These are phyloP conservation scores for Scaptomyza cyrtandrae DNA, from an alignment of 2,888 invertebrate genomes.

Conservation along the genomic window DNA sequence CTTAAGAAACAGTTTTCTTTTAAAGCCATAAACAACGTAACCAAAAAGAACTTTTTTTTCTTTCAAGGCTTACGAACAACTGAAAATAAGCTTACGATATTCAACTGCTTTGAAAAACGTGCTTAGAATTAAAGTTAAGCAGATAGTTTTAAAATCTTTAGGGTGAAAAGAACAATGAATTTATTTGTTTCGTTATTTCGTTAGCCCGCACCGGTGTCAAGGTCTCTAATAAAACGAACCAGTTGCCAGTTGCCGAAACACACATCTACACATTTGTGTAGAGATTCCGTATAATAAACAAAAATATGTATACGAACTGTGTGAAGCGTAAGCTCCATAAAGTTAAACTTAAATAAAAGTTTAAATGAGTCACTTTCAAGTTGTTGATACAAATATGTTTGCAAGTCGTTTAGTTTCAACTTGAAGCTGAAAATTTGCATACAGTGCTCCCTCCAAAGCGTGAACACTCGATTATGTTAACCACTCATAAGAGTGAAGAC, in stretches of 20 bases:
- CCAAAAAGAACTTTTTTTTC: neutral
- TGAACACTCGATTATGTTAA: too few relatives aligned
- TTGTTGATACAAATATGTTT: neutral
- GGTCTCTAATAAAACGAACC: constrained; percentile 42
- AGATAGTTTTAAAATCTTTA: constrained; percentile 19
- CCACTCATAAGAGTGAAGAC: too few relatives aligned
- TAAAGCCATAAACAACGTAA: neutral
- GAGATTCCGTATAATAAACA: constrained; percentile 19
- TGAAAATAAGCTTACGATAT: neutral
- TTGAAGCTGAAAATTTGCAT: neutral
- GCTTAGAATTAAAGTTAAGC: constrained; percentile 19
- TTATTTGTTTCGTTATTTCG: constrained; percentile 8
- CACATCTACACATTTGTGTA: constrained; percentile 2
- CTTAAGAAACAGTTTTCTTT: too few relatives aligned
- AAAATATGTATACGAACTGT: constrained; percentile 5
- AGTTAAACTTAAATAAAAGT: too few relatives aligned
- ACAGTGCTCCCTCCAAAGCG: too few relatives aligned
- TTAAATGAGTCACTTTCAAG: constrained; percentile 3
- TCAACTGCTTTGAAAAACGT: constrained; percentile 19
- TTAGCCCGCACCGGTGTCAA: constrained; percentile 44
- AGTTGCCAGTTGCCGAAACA: constrained; percentile 19
- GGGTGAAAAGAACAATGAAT: constrained; percentile 41
- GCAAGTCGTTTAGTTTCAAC: neutral
- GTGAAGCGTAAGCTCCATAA: constrained; percentile 13
- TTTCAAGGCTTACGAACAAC: constrained; percentile 4